A percentile compares a stretch with the other conserved stretches of the same genome.
phyloP scores from a whole-genome alignment of 2,888 invertebrate genomes.

The Cantharis rufa region DNA sequence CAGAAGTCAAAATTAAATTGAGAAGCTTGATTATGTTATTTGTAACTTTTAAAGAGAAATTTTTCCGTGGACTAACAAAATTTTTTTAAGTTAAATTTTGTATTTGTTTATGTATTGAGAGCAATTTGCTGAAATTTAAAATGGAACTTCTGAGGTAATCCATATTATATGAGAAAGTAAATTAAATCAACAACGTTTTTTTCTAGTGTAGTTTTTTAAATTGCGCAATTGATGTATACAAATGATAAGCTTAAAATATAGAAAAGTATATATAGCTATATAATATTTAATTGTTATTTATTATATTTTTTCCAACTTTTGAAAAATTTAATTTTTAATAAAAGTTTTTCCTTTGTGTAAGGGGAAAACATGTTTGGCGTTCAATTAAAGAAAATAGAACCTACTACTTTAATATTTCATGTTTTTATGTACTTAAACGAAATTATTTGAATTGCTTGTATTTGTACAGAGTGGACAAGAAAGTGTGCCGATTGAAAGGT shows the following conservation, averaged over 20 bases:
- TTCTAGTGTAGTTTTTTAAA: too few species aligned
- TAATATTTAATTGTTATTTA: not conserved
- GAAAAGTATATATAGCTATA: too few species aligned
- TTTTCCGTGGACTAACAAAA: not conserved
- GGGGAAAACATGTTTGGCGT: conserved; percentile 4
- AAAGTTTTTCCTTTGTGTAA: not conserved
- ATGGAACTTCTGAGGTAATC: too few species aligned
- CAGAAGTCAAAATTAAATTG: not conserved
- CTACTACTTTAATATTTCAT: conserved; percentile 5
- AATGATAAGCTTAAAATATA: too few species aligned
- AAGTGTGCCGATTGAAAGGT: not conserved
- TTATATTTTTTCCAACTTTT: not conserved
- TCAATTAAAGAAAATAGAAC: conserved; percentile 9
- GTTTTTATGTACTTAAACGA: conserved; percentile 13
- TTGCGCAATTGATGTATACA: too few species aligned
- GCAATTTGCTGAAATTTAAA: too few species aligned
- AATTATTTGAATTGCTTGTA: not conserved
- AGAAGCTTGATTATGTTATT: not conserved
- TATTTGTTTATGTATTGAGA: too few species aligned
- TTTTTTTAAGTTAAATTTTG: too few species aligned
- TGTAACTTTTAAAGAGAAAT: not conserved
- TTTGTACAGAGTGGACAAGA: not conserved
- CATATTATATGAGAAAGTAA: too few species aligned
- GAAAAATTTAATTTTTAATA: not conserved
- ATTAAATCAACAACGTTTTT: too few species aligned